phyloP scores from a whole-genome alignment of 2,797 vertebrate species.

The Cygnus olor region DNA sequence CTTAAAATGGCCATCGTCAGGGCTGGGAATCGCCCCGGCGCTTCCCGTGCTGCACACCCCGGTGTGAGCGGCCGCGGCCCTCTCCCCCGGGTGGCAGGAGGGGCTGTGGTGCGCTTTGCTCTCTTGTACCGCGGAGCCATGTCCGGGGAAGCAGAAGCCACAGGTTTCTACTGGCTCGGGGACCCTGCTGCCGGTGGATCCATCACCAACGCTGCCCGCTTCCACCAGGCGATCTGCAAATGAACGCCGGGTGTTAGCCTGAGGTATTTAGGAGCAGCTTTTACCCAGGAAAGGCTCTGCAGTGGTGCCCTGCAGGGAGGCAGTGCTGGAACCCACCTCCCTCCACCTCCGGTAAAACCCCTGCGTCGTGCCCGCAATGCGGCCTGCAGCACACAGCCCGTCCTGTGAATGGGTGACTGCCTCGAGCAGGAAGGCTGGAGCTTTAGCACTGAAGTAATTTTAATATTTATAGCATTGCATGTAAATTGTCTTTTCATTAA shows the following conservation, averaged over 20 bases:
- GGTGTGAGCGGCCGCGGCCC: neutral
- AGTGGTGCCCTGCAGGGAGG: neutral
- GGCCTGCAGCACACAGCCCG: no score
- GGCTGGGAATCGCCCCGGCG: neutral
- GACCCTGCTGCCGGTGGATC: neutral
- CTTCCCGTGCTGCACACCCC: neutral
- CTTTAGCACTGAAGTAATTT: neutral
- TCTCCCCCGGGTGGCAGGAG: neutral
- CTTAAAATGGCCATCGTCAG: slow-evolving; percentile 14
- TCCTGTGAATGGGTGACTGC: neutral
- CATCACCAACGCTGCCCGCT: neutral
- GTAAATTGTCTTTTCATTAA: no score
- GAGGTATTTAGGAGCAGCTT: neutral
- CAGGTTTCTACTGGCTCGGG: slow-evolving; percentile 77
- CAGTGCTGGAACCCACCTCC: neutral
- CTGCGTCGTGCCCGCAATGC: no score
- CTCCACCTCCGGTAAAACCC: neutral
- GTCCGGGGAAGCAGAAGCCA: slow-evolving; percentile 78
- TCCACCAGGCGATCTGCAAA: slow-evolving; percentile 68
- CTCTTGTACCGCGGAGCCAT: slow-evolving; percentile 62
- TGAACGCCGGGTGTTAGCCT: rapidly evolving
- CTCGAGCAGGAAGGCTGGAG: neutral
- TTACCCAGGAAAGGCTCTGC: neutral
- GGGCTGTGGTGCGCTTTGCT: neutral
- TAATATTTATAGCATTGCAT: rapidly evolving